Percentiles rank a stretch among this genome's conserved stretches.
Conservation (phyloP, 2,797 vertebrate genomes). For the Astyanax mexicanus region DNA sequence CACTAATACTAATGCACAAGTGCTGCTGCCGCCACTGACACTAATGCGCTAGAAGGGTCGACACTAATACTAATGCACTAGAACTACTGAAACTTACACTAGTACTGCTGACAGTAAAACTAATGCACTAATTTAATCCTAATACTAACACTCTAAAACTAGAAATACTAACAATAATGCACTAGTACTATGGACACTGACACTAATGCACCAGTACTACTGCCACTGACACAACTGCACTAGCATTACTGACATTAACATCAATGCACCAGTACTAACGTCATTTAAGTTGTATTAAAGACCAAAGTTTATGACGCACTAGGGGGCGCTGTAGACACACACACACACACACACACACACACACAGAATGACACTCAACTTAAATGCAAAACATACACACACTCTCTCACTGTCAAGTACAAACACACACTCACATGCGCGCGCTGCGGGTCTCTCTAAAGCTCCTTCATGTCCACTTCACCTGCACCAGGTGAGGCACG, state of each 20-base stretch:
- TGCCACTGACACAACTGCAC: not conserved
- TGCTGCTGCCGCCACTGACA: not conserved
- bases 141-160: not conserved
- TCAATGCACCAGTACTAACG: not conserved
- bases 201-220: not conserved
- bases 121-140: not conserved
- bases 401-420: too few species aligned
- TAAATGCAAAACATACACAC: too few species aligned
- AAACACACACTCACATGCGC: not conserved
- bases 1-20: not conserved
- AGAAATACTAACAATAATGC: not conserved
- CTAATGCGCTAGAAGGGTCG: not conserved
- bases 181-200: not conserved
- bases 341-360: not conserved
- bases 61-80: not conserved
- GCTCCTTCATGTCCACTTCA: not conserved
- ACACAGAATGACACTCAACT: not conserved
- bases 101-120: not conserved
- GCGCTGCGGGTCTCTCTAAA: not conserved
- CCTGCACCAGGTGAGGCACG: not conserved
- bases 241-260: not conserved
- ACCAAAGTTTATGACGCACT: not conserved
- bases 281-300: too few species aligned
- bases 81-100: not conserved
- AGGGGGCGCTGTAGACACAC: not conserved